These are phyloP conservation scores for Vulpes ferrilata DNA, from an alignment of 2,113 vertebrate genomes.

Conservation along the genomic window DNA sequence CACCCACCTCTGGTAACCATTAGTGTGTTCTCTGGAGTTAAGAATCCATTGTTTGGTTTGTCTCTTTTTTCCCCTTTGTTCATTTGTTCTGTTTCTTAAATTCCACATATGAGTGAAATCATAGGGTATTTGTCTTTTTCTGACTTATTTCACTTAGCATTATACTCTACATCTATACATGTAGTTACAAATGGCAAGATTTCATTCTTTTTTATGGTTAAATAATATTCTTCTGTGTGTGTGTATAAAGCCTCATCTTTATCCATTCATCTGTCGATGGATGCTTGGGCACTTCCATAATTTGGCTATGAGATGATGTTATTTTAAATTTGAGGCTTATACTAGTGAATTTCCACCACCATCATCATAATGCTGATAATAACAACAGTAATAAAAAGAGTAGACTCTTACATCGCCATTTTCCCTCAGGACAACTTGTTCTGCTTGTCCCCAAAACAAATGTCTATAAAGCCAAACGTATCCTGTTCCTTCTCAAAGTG, in stretches of 20 bases:
- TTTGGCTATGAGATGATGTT: neutral
- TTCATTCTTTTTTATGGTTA: neutral
- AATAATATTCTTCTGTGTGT: neutral
- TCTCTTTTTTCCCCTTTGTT: neutral
- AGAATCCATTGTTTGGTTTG: neutral
- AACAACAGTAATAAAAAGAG: neutral
- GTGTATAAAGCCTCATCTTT: neutral
- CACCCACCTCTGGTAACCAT: neutral
- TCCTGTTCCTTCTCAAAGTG: neutral
- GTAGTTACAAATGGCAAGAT: neutral
- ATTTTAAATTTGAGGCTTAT: neutral
- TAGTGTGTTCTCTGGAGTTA: neutral
- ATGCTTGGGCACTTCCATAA: neutral
- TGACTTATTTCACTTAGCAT: neutral
- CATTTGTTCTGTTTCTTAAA: neutral
- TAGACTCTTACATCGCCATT: neutral
- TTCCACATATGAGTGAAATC: neutral
- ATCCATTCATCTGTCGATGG: neutral
- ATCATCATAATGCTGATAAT: neutral
- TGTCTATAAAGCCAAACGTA: neutral
- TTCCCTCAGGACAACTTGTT: neutral
- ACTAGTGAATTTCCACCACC: neutral
- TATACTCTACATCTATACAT: neutral
- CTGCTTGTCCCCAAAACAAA: slow-evolving; percentile 12
- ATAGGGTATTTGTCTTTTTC: neutral